Base-by-base conservation (phyloP, 2,888 invertebrate genomes). In the Glomeris marginata region DNA sequence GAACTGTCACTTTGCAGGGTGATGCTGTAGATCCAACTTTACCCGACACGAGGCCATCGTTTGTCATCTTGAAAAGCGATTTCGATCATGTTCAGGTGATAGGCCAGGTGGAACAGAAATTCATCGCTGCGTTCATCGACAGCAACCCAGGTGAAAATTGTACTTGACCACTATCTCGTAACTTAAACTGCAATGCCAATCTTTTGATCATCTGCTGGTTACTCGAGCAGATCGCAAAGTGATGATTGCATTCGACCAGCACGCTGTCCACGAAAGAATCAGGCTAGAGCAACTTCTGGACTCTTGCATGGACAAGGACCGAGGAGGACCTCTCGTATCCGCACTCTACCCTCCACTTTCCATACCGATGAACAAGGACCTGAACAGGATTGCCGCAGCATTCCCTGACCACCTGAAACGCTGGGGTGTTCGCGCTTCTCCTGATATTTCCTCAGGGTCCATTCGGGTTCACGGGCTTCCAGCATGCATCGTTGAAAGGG, bases 241-340 rank as follows among this genome's bases (percentile, higher is more conserved):
- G 59, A 61, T 85, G 18, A 70, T 81, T 34, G 60, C 83, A 34
- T 80, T 88, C 64, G 90, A 90, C 68, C 90, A 88, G 66, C 90
- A 90, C 69, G 88, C 88, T 40, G 81, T 82, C 28, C 80, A 87
- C 65, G 90, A 90, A 69, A 73, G 90, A 63, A 76, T 88, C 54
- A 72, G 80, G 53, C 71, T 88, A 42, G 88, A 90, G 67, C 67
- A 70, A 51, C 73, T 85, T 52, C 68, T 78, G 53, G 45, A 22
- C 11, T 22, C n/a, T 3, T 20, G 15, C 21, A 8, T 18, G 21
- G 43, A 44, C 21, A 13, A 22, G 11, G 45, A 28, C 28, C 3
- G 28, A 28, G 28, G 28, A 28, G 33, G 15, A 44, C 11, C 22
- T 8, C 2, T 21, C 8, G n/a, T 16, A 10, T 13, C 21, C 16